A percentile compares a stretch with the other conserved stretches of the same genome.
These are phyloP conservation scores for Drosophila nigrodunni DNA, from an alignment of 1,140 invertebrate species.

Conservation along the genomic window DNA sequence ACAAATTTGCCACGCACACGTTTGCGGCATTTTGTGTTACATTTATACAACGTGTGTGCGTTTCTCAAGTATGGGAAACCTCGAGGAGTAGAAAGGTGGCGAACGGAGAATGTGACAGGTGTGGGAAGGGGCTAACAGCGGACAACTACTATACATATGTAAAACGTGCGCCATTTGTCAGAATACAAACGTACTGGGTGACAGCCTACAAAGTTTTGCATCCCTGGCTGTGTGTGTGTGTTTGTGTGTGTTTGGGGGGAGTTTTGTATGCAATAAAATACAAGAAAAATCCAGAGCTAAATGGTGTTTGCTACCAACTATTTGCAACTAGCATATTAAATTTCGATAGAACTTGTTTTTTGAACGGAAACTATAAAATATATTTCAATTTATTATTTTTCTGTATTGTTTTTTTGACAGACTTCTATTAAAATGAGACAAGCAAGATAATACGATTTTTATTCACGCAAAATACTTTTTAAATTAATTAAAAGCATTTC, in stretches of 20 bases:
- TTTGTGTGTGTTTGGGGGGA: not conserved
- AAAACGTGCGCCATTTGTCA: constrained; percentile 80
- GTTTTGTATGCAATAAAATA: constrained; percentile 7
- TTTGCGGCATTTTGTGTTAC: constrained; percentile 80
- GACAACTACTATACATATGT: constrained; percentile 73
- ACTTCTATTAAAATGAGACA: no score
- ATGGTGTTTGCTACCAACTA: constrained; percentile 5
- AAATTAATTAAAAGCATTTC: no score
- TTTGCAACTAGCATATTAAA: not conserved
- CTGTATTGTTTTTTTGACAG: no score
- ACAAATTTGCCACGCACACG: constrained; percentile 82
- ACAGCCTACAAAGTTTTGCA: constrained; percentile 44
- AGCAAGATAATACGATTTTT: no score
- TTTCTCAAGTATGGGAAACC: not conserved
- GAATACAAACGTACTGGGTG: constrained; percentile 59
- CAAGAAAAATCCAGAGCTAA: not conserved
- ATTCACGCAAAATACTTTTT: no score
- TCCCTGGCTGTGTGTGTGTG: not conserved
- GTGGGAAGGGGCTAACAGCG: constrained; percentile 17
- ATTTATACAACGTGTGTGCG: constrained; percentile 56
- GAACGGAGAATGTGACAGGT: not conserved
- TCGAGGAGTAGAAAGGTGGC: not conserved
- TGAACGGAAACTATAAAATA: no score
- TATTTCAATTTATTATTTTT: no score
- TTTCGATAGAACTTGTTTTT: no score